A percentile compares a stretch with the other conserved stretches of the same genome.
Evolutionary conservation across 2,888 invertebrate species (phyloP).

Genomic region (Agapostemon virescens): DNA sequence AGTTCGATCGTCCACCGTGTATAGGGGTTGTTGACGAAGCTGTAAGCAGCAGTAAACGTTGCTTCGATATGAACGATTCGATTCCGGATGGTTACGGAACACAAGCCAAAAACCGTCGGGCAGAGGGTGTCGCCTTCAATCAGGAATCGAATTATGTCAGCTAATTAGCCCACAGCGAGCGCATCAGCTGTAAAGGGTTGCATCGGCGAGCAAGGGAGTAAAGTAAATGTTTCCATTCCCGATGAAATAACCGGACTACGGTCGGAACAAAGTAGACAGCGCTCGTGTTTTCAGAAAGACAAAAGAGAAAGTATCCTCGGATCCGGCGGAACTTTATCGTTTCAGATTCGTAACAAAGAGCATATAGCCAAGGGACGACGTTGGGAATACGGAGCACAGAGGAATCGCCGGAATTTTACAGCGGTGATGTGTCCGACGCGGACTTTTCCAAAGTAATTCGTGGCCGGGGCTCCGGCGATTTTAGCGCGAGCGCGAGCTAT

Average conservation of each 20-base stretch:
- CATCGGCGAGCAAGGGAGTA: neutral
- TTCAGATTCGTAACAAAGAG: constrained; percentile 14
- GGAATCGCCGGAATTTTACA: constrained; percentile 21
- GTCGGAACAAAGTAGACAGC: constrained; percentile 9
- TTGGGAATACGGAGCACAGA: neutral
- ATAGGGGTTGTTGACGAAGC: too few species aligned
- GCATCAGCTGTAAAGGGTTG: neutral
- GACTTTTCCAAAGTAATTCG: constrained; percentile 16
- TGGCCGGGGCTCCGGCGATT: constrained; percentile 18
- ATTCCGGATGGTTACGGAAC: neutral
- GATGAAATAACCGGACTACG: constrained; percentile 15
- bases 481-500: constrained; percentile 17
- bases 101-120: neutral
- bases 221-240: constrained; percentile 13
- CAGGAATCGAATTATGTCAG: neutral
- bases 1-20: too few species aligned
- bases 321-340: constrained; percentile 4
- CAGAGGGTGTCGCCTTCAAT: neutral
- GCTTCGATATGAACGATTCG: too few species aligned
- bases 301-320: constrained; percentile 11
- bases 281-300: constrained; percentile 12
- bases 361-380: neutral
- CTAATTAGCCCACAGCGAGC: neutral
- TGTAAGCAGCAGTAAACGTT: too few species aligned
- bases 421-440: neutral